Conservation (phyloP, 1,140 invertebrate genomes). For the Adoxophyes honmai region DNA sequence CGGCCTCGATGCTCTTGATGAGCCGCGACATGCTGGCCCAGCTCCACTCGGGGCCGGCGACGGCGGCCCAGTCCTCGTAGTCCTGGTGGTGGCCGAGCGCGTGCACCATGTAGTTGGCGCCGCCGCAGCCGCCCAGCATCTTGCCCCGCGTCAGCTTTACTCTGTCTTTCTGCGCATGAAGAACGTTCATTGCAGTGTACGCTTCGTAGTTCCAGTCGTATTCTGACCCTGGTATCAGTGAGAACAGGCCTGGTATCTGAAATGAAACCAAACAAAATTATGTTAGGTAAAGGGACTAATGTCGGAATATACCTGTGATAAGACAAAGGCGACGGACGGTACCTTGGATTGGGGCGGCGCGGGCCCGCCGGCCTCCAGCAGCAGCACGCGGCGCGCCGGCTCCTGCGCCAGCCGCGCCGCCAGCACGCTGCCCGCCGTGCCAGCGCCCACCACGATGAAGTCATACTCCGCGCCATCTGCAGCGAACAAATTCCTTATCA, state of each 20-base stretch:
- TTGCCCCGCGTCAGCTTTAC: slow-evolving; percentile 43
- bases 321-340: no score
- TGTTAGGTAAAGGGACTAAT: no score
- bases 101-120: slow-evolving; percentile 87
- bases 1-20: background rate
- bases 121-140: slow-evolving; percentile 81
- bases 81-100: slow-evolving; percentile 83
- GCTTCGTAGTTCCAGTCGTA: no score
- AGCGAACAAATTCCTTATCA: no score
- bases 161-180: background rate
- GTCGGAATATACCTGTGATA: no score
- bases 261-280: no score
- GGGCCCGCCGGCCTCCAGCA: slow-evolving; percentile 80
- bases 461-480: slow-evolving; percentile 60
- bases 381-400: slow-evolving; percentile 71
- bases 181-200: no score
- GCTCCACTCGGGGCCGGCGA: slow-evolving; percentile 83
- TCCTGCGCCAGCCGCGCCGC: slow-evolving; percentile 79
- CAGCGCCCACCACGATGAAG: slow-evolving; percentile 76
- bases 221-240: no score
- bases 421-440: slow-evolving; percentile 81
- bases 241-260: no score
- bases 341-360: background rate
- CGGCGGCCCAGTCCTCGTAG: slow-evolving; percentile 81
- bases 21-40: slow-evolving; percentile 79